Base-by-base conservation (phyloP, 2,797 vertebrate species). In the Cheirogaleus major region DNA sequence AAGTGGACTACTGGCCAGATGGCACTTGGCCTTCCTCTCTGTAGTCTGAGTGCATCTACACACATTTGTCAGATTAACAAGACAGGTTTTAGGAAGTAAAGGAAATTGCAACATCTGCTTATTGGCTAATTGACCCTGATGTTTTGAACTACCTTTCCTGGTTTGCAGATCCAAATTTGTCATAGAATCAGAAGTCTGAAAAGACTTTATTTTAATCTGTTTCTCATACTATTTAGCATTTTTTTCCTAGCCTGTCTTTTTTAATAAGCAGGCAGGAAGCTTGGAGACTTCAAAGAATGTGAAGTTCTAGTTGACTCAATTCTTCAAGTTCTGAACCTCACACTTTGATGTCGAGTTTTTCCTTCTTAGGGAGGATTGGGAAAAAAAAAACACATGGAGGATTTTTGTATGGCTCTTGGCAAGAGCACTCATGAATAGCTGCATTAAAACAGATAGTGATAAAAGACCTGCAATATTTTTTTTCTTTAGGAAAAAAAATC, bases 391-490 rank as follows among this genome's bases (percentile, higher is more conserved):
- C 91, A 97, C 93, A 91, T 92, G 95, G 96, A 98, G 96, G 96
- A 98, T 98, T 98, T 98, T 98, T 98, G 97, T 98, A 85, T 98
- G 97, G 98, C 98, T 98, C 95, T 98, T 98, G 98, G 98, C 97
- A 98, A 98, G 96, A 97, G 96, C 95, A 87, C 97, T 98, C 98
- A 98, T 98, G 97, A 98, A 98, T 98, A 98, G 98, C 97, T 97
- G 90, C 97, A 98, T 98, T 98, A 97, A 98, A 98, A 97, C 96
- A 98, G 98, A 98, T 63, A 98, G 95, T 35, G 89, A 98, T 98
- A 98, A 98, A 98, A 98, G 97, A 97, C 96, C 87, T 95, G 98
- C 91, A 78, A 89, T 97, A 97, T 97, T 98, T 98, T 98, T 97
- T 98, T 91, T 88, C 80, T 95, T 38, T 43, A 32, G 93, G 79